phyloP scores from a whole-genome alignment of 2,888 invertebrate genomes.

The Erpobdella octoculata region DNA sequence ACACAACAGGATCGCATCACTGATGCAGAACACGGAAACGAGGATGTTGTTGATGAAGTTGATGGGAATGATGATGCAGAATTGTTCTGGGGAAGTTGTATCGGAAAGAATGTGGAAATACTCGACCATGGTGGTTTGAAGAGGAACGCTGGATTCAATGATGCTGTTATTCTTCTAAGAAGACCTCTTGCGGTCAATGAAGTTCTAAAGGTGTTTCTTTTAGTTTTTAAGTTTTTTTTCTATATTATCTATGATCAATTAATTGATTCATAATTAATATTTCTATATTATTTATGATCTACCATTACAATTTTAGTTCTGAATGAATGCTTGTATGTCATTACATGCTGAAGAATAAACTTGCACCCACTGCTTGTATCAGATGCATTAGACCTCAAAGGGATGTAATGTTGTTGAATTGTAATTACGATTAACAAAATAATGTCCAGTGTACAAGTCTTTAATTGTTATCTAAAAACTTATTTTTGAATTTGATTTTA shows the following conservation, averaged over 20 bases:
- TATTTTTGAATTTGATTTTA: neutral
- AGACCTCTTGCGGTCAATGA: constrained; percentile 64
- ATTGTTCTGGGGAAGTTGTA: neutral
- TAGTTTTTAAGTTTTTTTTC: constrained; percentile 35
- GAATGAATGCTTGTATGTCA: no score
- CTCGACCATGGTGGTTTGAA: neutral
- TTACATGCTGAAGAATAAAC: no score
- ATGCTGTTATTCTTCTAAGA: constrained; percentile 65
- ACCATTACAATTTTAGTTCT: neutral
- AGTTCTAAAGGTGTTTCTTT: constrained; percentile 66
- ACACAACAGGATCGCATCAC: no score
- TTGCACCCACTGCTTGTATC: no score
- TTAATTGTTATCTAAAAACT: neutral
- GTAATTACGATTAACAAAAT: neutral
- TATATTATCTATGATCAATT: no score
- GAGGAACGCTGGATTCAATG: constrained; percentile 73
- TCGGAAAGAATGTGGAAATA: neutral
- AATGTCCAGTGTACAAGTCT: neutral
- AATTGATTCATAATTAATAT: neutral
- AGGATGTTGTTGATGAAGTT: no score
- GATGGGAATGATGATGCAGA: neutral
- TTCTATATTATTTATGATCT: neutral
- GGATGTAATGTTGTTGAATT: no score
- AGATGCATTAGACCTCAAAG: no score
- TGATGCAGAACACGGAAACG: no score